Evolutionary conservation across 2,888 invertebrate species (phyloP).

Genomic region (Catotricha subobsoleta): DNA sequence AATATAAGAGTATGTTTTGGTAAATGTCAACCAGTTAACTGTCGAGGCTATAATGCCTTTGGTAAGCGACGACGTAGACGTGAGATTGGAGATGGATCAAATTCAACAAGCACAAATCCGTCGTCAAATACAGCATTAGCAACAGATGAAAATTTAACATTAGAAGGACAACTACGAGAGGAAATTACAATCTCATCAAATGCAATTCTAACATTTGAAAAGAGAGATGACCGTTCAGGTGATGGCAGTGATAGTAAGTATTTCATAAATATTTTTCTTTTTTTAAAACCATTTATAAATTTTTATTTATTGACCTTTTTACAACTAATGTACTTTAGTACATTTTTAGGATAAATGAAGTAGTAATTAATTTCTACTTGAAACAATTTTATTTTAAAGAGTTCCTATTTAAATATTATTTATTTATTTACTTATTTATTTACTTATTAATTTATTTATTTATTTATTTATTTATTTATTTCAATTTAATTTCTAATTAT

Average conservation of each 20-base stretch:
- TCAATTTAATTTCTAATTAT: too few relatives aligned
- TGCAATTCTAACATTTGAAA: constrained; percentile 75
- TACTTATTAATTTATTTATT: neutral
- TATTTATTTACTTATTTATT: neutral
- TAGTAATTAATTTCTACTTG: too few relatives aligned
- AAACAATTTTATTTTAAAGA: too few relatives aligned
- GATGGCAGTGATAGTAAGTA: constrained; percentile 58
- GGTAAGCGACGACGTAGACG: constrained; percentile 59
- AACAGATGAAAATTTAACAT: constrained; percentile 36
- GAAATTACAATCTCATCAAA: constrained; percentile 87
- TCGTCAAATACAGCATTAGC: constrained; percentile 33
- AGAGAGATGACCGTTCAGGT: constrained; percentile 62
- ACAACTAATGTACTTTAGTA: too few relatives aligned
- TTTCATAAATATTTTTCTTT: neutral
- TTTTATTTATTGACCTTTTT: too few relatives aligned
- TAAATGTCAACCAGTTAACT: constrained; percentile 88
- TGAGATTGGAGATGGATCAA: constrained; percentile 29
- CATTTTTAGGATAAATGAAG: too few relatives aligned
- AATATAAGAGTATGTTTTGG: constrained; percentile 90
- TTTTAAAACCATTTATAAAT: neutral
- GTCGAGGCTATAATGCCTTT: constrained; percentile 77
- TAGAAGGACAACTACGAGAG: constrained; percentile 70
- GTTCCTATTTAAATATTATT: too few relatives aligned
- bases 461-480: too few relatives aligned
- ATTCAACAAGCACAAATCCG: too few relatives aligned